These are phyloP conservation scores for Caenorhabditis sp. DNA, from an alignment of 2,888 invertebrate genomes.

Conservation along the genomic window DNA sequence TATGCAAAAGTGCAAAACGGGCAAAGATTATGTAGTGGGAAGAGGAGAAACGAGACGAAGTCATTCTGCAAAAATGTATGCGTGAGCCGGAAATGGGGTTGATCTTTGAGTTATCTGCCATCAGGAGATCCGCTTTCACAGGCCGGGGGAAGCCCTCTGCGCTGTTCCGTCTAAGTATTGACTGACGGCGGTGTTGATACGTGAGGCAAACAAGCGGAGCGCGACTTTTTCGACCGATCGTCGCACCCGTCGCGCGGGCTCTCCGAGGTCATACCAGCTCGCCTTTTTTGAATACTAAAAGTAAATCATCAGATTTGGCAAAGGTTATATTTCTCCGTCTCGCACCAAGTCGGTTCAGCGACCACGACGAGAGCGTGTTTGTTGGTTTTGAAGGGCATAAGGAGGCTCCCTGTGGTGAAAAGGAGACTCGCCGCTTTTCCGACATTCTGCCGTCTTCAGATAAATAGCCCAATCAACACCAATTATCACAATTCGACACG, in stretches of 20 bases:
- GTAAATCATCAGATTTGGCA: neutral
- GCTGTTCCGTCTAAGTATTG: neutral
- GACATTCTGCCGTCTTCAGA: conserved; percentile 3
- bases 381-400: conserved; percentile 30
- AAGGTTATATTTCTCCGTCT: too few relatives aligned
- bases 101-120: neutral
- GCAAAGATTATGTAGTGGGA: neutral
- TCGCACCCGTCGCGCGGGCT: neutral
- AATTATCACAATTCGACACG: conserved; percentile 35
- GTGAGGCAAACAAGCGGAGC: conserved; percentile 9
- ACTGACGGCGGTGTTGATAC: conserved; percentile 12
- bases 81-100: neutral
- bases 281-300: neutral
- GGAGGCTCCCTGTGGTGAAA: conserved; percentile 19
- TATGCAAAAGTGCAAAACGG: neutral
- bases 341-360: neutral
- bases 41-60: neutral
- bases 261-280: neutral
- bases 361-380: neutral
- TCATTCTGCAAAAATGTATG: neutral
- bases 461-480: conserved; percentile 22
- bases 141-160: neutral
- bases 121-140: neutral
- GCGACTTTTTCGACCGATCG: conserved; percentile 1
- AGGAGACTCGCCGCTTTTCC: conserved; percentile 21